These are phyloP conservation scores for Graphium colonna DNA, from an alignment of 2,888 invertebrate genomes.

Conservation along the genomic window DNA sequence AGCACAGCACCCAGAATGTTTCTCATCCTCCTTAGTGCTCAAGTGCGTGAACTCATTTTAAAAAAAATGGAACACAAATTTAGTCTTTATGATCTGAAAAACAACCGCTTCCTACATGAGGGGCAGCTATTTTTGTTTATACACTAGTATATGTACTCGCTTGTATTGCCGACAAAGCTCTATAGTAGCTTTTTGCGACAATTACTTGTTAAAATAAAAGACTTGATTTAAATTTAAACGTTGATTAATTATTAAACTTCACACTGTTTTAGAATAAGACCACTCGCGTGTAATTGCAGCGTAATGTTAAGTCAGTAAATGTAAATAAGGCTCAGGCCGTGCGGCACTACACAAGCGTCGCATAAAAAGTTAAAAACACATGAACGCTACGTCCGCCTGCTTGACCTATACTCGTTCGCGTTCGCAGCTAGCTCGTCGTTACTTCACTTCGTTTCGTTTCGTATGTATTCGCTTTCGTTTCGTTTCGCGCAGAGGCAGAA, in stretches of 20 bases:
- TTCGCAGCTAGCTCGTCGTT: neutral
- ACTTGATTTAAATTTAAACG: neutral
- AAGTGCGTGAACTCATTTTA: neutral
- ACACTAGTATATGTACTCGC: neutral
- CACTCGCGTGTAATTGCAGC: too few species aligned
- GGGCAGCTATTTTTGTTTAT: slow-evolving; percentile 3
- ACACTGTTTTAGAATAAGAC: too few species aligned
- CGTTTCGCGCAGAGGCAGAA: neutral
- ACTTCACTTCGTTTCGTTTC: neutral
- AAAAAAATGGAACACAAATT: neutral
- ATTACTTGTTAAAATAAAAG: neutral
- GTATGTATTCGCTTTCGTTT: neutral
- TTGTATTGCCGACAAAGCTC: slow-evolving; percentile 5
- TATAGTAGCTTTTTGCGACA: neutral
- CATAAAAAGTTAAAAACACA: slow-evolving; percentile 1
- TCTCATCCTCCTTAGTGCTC: slow-evolving; percentile 6
- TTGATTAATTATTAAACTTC: too few species aligned
- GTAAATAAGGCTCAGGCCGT: slow-evolving; percentile 11
- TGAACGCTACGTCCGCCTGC: slow-evolving; percentile 1
- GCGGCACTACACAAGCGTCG: neutral
- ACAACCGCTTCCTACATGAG: neutral
- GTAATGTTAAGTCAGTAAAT: neutral
- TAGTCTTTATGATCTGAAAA: neutral
- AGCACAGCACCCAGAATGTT: slow-evolving; percentile 12
- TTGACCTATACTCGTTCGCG: slow-evolving; percentile 1